Evolutionary conservation across 2,888 invertebrate species (phyloP), one percentile per base, ranked within the genome.

Genomic region (Trichacis sp.): DNA sequence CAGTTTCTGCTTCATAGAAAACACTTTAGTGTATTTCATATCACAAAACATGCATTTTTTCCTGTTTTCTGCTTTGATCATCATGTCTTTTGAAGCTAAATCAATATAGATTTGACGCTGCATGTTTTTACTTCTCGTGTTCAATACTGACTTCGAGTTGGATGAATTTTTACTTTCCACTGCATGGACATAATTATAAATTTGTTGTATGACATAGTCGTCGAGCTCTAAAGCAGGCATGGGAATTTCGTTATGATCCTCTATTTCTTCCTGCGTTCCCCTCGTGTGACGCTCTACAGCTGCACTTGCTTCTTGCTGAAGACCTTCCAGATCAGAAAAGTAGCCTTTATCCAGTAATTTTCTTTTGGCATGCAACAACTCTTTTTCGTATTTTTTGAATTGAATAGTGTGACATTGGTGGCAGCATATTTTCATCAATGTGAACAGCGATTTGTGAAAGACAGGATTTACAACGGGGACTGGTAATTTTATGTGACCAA

Each of bases 401-500:
- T 93, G 92, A 8, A 94, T 84, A 72, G 85, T 88, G 70, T 86
- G 89, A 79, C 96, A 96, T 51, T 87, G 85, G 3, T 92, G 81
- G 77, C 96, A 96, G 15, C 89, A 88, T 1, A 91, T 85, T 66
- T 89, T 88, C 50, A 95, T 86, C 6, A 95, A 81, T 1, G 87
- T 88, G 55, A 88, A 89, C 14, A 97, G 86, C 24, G 89, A 87
- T 77, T 91, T 91, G 67, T 93, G 91, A 77, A 96, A 95, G 46
- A 98, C 79, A 0, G 98, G 98, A 87, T 98, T 98, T 58, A 94
- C 91, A 0, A 96, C 93, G 0, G 95, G 91, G 9, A 97, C 85
- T 0, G 95, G 94, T 1, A 99, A 86, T 70, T 93, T 93, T 67
- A 99, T 96, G 80, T 97, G 95, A 0, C 98, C 98, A 84, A 96